Conservation (phyloP, 2,113 vertebrate genomes). For the Sphyrna mokarran region DNA sequence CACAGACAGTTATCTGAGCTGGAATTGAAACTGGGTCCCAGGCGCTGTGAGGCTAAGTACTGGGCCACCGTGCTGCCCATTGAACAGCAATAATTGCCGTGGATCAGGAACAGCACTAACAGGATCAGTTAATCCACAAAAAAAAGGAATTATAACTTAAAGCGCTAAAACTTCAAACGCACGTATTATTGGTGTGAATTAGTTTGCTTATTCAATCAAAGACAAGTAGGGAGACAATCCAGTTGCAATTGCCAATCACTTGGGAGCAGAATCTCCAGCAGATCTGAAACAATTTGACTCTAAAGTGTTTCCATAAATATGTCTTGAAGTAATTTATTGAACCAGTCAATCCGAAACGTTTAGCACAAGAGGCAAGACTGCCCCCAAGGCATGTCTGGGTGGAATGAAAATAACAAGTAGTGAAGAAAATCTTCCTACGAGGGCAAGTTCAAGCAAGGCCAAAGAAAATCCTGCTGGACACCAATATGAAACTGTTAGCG, state of each 20-base stretch:
- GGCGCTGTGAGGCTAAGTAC: too few species aligned
- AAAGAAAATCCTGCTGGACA: background rate
- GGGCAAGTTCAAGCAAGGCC: background rate
- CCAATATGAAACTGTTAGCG: background rate
- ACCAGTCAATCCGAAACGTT: slow-evolving; percentile 16
- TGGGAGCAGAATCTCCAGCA: background rate
- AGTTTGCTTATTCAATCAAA: slow-evolving; percentile 36
- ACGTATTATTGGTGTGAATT: slow-evolving; percentile 3
- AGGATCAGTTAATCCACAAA: background rate
- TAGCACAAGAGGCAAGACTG: background rate
- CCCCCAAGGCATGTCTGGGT: background rate
- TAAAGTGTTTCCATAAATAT: slow-evolving; percentile 35
- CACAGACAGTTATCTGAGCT: too few species aligned
- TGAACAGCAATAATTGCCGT: background rate
- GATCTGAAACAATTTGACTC: slow-evolving; percentile 26
- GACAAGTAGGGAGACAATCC: background rate
- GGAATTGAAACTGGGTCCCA: too few species aligned
- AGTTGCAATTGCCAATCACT: background rate
- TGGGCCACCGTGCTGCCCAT: too few species aligned
- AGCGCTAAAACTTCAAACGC: background rate
- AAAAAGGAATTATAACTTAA: background rate
- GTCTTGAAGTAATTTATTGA: slow-evolving; percentile 26
- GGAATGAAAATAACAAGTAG: background rate
- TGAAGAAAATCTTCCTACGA: background rate
- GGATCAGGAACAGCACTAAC: background rate